phyloP scores from a whole-genome alignment of 1,140 invertebrate species.

The Cyrtorhinus lividipennis region DNA sequence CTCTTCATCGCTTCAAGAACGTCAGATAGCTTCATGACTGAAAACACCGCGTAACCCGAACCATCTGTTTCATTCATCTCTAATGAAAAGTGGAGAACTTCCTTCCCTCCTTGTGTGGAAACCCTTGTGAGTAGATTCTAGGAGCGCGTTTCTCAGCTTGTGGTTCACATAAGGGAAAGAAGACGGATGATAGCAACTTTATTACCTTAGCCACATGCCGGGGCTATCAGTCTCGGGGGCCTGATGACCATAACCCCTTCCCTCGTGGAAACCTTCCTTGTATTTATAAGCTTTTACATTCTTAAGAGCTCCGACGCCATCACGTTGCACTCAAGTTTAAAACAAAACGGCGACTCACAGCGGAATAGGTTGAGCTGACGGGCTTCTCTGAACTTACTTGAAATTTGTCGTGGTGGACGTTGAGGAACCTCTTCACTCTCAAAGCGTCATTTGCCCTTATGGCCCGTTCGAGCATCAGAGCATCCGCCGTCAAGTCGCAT shows the following conservation, averaged over 20 bases:
- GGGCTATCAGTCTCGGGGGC: neutral
- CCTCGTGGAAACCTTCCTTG: neutral
- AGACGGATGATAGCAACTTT: neutral
- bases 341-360: no score
- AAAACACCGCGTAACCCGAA: neutral
- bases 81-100: neutral
- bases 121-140: neutral
- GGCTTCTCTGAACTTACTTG: conserved; percentile 34
- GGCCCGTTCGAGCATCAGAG: conserved; percentile 37
- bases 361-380: no score
- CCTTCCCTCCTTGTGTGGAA: neutral
- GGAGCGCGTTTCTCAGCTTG: neutral
- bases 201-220: neutral
- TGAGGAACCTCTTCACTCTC: conserved; percentile 36
- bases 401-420: conserved; percentile 40
- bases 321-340: no score
- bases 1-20: neutral
- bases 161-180: neutral
- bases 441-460: conserved; percentile 38
- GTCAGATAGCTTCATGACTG: neutral
- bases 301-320: no score
- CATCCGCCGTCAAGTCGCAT: conserved; percentile 37
- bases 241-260: neutral
- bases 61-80: neutral
- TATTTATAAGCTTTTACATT: no score